phyloP scores from a whole-genome alignment of 1,140 invertebrate species.

The Archegozetes longisetosus region DNA sequence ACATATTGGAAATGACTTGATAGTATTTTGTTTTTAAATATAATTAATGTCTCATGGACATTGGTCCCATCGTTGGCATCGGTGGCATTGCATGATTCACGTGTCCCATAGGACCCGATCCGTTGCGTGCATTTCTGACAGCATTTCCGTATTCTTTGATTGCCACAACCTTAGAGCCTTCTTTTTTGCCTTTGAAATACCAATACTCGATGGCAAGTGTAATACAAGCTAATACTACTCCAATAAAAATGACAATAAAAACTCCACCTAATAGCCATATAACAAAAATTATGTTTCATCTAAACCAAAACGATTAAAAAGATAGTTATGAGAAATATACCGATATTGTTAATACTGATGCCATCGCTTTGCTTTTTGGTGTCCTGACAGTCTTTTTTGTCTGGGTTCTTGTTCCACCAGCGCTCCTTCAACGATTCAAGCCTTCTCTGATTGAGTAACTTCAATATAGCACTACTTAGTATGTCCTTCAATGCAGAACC shows the following conservation, averaged over 20 bases:
- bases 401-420: slow-evolving; percentile 83
- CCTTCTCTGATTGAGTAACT: slow-evolving; percentile 73
- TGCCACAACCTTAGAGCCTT: slow-evolving; percentile 17
- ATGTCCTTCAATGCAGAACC: slow-evolving; percentile 58
- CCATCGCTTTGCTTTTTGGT: slow-evolving; percentile 82
- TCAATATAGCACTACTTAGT: slow-evolving; percentile 57
- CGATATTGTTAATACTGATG: slow-evolving; percentile 92
- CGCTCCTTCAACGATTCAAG: slow-evolving; percentile 82
- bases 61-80: not conserved
- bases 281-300: not conserved
- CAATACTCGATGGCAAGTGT: slow-evolving; percentile 88
- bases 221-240: slow-evolving; percentile 73
- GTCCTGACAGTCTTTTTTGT: slow-evolving; percentile 57
- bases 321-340: slow-evolving; percentile 22
- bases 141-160: slow-evolving; percentile 17
- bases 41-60: not conserved
- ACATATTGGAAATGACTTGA: too few species aligned
- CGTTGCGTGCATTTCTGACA: not conserved
- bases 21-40: too few species aligned
- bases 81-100: not conserved
- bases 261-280: slow-evolving; percentile 51
- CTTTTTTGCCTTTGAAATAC: slow-evolving; percentile 47
- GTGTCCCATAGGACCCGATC: not conserved
- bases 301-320: not conserved
- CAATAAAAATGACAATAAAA: slow-evolving; percentile 88